phyloP scores from a whole-genome alignment of 2,113 vertebrate species.

The Macroglossus sobrinus region DNA sequence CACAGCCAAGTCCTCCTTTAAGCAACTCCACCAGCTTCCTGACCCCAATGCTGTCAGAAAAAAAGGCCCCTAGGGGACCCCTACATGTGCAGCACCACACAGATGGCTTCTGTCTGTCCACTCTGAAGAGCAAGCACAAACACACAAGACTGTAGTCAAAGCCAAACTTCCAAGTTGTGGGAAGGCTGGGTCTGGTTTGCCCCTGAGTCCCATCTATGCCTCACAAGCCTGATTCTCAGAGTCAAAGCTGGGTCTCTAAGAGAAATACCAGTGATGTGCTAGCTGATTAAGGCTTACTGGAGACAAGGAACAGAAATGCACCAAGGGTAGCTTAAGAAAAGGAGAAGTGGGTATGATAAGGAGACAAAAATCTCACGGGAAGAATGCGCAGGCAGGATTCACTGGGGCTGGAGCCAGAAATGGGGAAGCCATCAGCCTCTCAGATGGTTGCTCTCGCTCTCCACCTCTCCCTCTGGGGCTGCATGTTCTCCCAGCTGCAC shows the following conservation, averaged over 20 bases:
- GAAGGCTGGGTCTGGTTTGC: not conserved
- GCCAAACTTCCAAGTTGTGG: not conserved
- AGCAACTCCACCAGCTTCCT: not conserved
- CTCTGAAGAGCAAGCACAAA: not conserved
- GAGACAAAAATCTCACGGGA: conserved; percentile 66
- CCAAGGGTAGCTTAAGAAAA: not conserved
- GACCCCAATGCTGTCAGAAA: not conserved
- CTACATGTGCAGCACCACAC: not conserved
- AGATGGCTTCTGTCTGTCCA: not conserved
- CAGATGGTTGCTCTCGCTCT: not conserved
- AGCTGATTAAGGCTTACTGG: not conserved
- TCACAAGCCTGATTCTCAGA: not conserved
- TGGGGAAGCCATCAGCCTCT: conserved; percentile 56
- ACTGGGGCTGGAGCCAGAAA: not conserved
- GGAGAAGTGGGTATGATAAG: not conserved
- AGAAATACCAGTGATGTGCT: not conserved
- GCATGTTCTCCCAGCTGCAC: not conserved
- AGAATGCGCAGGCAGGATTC: conserved; percentile 39
- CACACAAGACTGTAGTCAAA: not conserved
- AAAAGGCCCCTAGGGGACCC: not conserved
- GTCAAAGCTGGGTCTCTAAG: not conserved
- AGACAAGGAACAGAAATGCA: not conserved
- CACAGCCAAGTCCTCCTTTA: not conserved
- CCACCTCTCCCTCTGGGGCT: conserved; percentile 50
- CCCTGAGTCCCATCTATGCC: not conserved